These are phyloP conservation scores for Syrphus vitripennis DNA, from an alignment of 2,888 invertebrate species.

Conservation along the genomic window DNA sequence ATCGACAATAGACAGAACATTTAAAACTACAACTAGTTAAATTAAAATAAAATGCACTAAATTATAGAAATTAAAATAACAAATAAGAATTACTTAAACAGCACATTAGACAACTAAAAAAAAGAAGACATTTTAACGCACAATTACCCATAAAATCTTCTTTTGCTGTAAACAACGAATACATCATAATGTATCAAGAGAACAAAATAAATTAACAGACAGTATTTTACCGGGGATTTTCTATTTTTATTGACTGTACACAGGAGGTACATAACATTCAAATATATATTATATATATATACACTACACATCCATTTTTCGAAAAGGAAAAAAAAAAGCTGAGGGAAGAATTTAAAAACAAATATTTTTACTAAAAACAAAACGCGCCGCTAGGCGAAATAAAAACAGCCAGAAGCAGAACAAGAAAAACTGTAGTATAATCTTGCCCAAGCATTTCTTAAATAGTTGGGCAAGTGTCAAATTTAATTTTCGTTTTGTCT, in stretches of 20 bases:
- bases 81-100: neutral
- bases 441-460: conserved; percentile 31
- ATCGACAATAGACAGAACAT: neutral
- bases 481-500: conserved; percentile 41
- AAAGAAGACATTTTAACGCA: neutral
- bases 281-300: neutral
- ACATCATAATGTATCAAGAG: conserved; percentile 27
- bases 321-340: neutral
- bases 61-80: neutral
- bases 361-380: conserved; percentile 33
- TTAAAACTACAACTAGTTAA: neutral
- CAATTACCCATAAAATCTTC: conserved; percentile 8
- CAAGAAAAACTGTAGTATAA: conserved; percentile 15
- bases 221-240: conserved; percentile 53
- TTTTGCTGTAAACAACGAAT: conserved; percentile 40
- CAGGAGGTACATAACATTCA: conserved; percentile 1
- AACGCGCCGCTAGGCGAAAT: neutral
- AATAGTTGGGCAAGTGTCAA: conserved; percentile 66
- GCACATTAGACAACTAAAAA: neutral
- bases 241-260: conserved; percentile 59
- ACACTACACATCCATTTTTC: conserved; percentile 16
- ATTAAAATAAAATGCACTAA: neutral
- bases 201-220: conserved; percentile 33
- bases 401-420: conserved; percentile 27
- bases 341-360: conserved; percentile 27